Base-by-base conservation (phyloP, 2,888 invertebrate genomes). In the Cabera pusaria region DNA sequence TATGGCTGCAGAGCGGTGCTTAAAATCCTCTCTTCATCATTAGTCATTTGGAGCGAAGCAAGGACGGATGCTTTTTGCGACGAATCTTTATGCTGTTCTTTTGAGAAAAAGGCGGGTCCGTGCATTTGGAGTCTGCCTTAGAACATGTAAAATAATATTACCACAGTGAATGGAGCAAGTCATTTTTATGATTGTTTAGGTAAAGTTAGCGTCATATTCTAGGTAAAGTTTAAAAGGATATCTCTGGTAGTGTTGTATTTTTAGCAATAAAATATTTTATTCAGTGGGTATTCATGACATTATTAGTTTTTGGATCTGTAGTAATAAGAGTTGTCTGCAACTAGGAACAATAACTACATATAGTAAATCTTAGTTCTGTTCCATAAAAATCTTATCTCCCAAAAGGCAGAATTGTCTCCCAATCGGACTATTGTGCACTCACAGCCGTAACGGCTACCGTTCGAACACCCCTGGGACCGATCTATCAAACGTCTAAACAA, bases 401-500 rank as follows among this genome's bases (percentile, higher is more conserved):
- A 46, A 59, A 64, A 41, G 66, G 41, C 56, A 35, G 50, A 60
- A 60, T 66, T 60, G 70, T 69, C 59, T 68, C 46, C 43, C 10
- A 23, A 49, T 39, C 52, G 32, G 44, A 35, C 58, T 50, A 69
- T 78, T 74, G 70, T 74, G 33, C n/a, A 39, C 43, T 44, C 49
- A 44, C 17, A 43, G 46, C 41, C 42, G 52, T 60, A 52, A 41
- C 54, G 52, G 75, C 83, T 81, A 80, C 83, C 61, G 78, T 74
- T 67, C 62, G 56, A 6, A 32, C 44, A 53, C 56, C 46, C 82
- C 85, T 33, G 85, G 71, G 87, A 75, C 70, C 81, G 72, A 87
- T 87, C 83, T 74, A 84, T 87, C 87, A 86, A 81, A 74, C 57
- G 72, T 74, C 79, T 62, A 54, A 69, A 43, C 41, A 72, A 80